phyloP scores from a whole-genome alignment of 2,888 invertebrate species.

The Orthosia gothica region DNA sequence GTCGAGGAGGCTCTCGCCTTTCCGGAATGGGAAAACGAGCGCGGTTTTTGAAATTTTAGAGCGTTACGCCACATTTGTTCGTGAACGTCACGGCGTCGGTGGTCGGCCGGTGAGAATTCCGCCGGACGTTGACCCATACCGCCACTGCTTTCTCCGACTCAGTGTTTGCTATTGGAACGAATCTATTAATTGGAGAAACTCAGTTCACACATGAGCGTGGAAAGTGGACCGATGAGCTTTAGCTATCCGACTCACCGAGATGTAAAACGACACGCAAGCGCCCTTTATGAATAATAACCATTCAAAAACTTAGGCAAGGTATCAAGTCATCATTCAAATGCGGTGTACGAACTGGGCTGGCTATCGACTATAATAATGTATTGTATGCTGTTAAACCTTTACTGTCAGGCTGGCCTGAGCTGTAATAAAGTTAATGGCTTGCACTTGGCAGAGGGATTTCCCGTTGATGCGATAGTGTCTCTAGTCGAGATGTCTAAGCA shows the following conservation, averaged over 20 bases:
- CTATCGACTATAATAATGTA: neutral
- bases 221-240: constrained; percentile 87
- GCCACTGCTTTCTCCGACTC: constrained; percentile 89
- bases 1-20: constrained; percentile 74
- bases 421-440: constrained; percentile 32
- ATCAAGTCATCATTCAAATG: constrained; percentile 21
- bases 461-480: constrained; percentile 27
- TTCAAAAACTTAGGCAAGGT: constrained; percentile 45
- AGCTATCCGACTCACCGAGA: constrained; percentile 71
- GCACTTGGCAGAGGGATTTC: constrained; percentile 34
- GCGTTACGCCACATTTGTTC: constrained; percentile 90
- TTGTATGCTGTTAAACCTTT: constrained; percentile 9
- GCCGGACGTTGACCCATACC: constrained; percentile 88
- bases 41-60: constrained; percentile 88
- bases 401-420: constrained; percentile 8
- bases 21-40: constrained; percentile 84
- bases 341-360: neutral
- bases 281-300: constrained; percentile 61
- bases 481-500: constrained; percentile 35
- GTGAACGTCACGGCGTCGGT: constrained; percentile 89
- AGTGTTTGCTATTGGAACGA: constrained; percentile 91
- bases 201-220: constrained; percentile 91
- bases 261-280: constrained; percentile 60
- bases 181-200: constrained; percentile 92
- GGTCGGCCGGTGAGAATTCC: constrained; percentile 88